Conservation (phyloP, 1,140 invertebrate genomes). For the Drosophila murphyi region DNA sequence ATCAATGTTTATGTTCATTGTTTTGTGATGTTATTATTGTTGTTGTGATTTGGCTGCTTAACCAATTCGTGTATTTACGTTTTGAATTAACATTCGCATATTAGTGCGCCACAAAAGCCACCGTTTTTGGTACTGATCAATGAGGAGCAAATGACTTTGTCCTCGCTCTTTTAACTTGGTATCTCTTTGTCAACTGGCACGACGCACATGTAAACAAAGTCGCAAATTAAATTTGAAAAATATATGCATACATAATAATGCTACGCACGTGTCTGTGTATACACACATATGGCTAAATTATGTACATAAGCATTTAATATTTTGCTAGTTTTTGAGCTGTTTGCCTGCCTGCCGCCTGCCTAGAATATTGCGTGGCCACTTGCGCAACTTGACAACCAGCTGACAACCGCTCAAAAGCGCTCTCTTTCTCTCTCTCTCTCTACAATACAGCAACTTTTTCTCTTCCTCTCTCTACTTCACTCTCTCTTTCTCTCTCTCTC, state of each 20-base stretch:
- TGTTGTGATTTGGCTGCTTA: conserved; percentile 33
- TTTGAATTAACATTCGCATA: conserved; percentile 41
- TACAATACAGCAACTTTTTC: conserved; percentile 25
- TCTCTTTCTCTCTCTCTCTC: conserved; percentile 27
- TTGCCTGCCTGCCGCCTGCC: conserved; percentile 24
- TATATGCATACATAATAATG: background rate
- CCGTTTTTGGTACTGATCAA: conserved; percentile 22
- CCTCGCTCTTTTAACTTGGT: conserved; percentile 33
- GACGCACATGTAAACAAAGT: conserved; percentile 37
- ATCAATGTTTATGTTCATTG: conserved; percentile 16
- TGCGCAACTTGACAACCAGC: conserved; percentile 57
- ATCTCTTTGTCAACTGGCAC: conserved; percentile 36
- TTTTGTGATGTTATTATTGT: conserved; percentile 3
- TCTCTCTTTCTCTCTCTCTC: conserved; percentile 23
- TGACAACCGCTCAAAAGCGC: conserved; percentile 33
- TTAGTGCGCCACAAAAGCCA: conserved; percentile 32
- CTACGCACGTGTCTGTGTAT: conserved; percentile 2
- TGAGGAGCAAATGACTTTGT: conserved; percentile 25
- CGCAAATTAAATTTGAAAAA: conserved; percentile 33
- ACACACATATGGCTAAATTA: conserved; percentile 2
- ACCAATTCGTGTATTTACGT: conserved; percentile 32
- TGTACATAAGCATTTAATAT: conserved; percentile 9
- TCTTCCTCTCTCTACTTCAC: background rate
- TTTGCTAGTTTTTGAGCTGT: conserved; percentile 34
- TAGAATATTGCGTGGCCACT: conserved; percentile 47